Evolutionary conservation across 2,797 vertebrate species (phyloP).

Genomic region (Eidolon dupreanum): DNA sequence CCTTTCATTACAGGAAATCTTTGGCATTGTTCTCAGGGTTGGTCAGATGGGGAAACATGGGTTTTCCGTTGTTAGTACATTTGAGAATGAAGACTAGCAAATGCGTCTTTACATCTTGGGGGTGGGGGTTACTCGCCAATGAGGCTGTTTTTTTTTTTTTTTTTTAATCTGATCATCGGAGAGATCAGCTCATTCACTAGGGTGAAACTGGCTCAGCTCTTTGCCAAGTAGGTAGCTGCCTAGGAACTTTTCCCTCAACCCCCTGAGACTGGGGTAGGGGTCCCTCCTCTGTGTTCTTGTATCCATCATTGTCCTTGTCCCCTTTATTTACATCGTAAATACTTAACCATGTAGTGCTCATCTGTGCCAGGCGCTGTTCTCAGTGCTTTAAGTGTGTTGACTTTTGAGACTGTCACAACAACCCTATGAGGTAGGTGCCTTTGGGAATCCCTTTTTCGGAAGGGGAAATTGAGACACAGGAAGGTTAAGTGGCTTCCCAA

Average conservation of each 20-base stretch:
- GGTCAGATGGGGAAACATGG: constrained; percentile 56
- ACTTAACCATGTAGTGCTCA: neutral
- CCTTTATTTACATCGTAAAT: neutral
- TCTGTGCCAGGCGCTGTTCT: neutral
- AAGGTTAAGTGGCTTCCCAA: neutral
- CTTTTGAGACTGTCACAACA: neutral
- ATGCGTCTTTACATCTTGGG: neutral
- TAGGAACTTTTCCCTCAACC: neutral
- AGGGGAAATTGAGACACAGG: neutral
- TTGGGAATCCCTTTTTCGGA: neutral
- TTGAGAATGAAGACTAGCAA: neutral
- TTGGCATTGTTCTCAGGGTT: constrained; percentile 69
- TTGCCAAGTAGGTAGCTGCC: neutral
- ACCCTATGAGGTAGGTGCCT: neutral
- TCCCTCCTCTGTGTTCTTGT: neutral
- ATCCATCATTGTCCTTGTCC: neutral
- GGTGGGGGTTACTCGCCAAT: neutral
- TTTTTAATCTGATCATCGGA: neutral
- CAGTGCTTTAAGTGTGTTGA: neutral
- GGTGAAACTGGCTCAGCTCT: too few species aligned
- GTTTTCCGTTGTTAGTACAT: constrained; percentile 30
- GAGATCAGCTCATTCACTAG: neutral
- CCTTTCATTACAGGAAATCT: constrained; percentile 71
- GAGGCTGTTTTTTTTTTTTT: fast-evolving
- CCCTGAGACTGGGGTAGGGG: neutral